phyloP scores from a whole-genome alignment of 2,888 invertebrate species.

The Netelia virgata region DNA sequence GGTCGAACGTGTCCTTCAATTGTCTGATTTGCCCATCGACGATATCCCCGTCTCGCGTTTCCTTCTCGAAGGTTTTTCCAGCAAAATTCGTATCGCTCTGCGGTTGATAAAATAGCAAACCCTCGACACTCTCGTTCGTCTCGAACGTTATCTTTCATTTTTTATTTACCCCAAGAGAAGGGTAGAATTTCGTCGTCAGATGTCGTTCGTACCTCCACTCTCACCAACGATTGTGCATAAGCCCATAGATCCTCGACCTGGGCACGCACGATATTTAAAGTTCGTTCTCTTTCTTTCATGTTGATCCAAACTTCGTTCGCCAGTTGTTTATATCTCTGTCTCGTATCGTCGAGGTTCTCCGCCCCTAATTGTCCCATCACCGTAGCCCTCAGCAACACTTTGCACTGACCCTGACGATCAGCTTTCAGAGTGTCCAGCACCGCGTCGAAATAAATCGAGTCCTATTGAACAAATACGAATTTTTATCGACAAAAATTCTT shows the following conservation, averaged over 20 bases:
- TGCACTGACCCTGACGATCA: slow-evolving; percentile 88
- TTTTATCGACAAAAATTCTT: neutral
- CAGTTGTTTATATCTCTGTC: slow-evolving; percentile 87
- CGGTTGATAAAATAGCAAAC: slow-evolving; percentile 19
- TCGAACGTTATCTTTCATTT: neutral
- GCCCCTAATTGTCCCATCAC: slow-evolving; percentile 89
- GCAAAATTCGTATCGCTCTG: slow-evolving; percentile 73
- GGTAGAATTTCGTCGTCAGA: neutral
- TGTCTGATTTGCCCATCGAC: slow-evolving; percentile 81
- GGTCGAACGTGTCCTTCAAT: slow-evolving; percentile 83
- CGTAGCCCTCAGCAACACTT: slow-evolving; percentile 88
- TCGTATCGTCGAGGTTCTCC: slow-evolving; percentile 89
- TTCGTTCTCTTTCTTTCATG: slow-evolving; percentile 88
- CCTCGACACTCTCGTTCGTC: too few species aligned
- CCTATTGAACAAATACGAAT: slow-evolving; percentile 83
- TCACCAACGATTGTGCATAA: slow-evolving; percentile 84
- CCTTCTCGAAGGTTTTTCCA: slow-evolving; percentile 33
- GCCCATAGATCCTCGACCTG: slow-evolving; percentile 84
- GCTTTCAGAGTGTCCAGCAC: slow-evolving; percentile 87
- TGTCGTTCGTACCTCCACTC: slow-evolving; percentile 83
- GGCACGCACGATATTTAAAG: slow-evolving; percentile 86
- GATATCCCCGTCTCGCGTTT: slow-evolving; percentile 73
- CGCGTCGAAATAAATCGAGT: slow-evolving; percentile 88
- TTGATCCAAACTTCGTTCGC: slow-evolving; percentile 88
- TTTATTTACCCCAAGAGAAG: neutral